Evolutionary conservation across 2,113 vertebrate genomes (phyloP).

Genomic region (Montifringilla adamsi): DNA sequence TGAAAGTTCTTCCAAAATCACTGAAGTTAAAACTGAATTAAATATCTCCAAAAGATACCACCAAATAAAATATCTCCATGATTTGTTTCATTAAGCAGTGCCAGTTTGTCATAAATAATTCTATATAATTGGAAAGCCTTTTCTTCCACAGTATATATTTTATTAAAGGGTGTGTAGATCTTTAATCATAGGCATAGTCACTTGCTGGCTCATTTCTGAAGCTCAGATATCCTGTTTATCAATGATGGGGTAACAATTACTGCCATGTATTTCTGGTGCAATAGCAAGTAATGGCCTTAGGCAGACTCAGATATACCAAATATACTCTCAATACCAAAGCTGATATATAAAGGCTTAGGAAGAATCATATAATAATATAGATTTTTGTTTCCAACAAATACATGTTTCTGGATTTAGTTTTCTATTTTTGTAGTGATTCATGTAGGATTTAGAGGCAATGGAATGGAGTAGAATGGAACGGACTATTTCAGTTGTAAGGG

Average conservation of each 20-base stretch:
- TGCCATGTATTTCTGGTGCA: not conserved
- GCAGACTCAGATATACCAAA: not conserved
- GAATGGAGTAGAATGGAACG: not conserved
- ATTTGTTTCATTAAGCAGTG: conserved; percentile 21
- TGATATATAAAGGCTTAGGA: not conserved
- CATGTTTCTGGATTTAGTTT: not conserved
- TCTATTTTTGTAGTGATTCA: not conserved
- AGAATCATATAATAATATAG: not conserved
- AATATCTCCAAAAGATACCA: not conserved
- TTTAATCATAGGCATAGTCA: not conserved
- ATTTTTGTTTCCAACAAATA: not conserved
- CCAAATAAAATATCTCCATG: not conserved
- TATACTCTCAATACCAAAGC: not conserved
- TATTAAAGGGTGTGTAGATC: not conserved
- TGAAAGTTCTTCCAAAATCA: conserved; percentile 27
- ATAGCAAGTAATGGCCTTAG: not conserved
- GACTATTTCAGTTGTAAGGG: not conserved
- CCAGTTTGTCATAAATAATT: not conserved
- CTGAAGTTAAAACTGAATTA: conserved; percentile 11
- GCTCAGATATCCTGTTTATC: not conserved
- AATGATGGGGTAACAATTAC: not conserved
- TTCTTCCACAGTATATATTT: not conserved
- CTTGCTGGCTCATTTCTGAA: not conserved
- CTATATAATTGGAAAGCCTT: not conserved
- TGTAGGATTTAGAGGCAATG: not conserved